phyloP scores from a whole-genome alignment of 2,797 vertebrate species.

The Cyprinella venusta region DNA sequence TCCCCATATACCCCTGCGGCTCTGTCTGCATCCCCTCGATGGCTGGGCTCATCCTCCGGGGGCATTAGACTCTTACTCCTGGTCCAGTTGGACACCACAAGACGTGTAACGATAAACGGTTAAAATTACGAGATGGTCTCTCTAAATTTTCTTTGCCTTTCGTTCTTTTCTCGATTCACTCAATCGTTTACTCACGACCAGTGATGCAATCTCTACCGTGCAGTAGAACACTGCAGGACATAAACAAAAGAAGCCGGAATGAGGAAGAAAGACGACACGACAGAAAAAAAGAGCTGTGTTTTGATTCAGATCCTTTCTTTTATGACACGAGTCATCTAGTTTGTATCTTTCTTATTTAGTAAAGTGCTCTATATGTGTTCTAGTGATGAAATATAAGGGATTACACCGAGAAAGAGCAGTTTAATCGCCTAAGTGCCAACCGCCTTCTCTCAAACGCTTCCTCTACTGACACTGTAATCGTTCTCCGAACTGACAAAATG shows the following conservation, averaged over 20 bases:
- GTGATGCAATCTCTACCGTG: constrained; percentile 31
- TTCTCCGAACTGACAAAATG: constrained; percentile 65
- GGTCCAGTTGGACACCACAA: constrained; percentile 35
- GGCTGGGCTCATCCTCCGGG: constrained; percentile 98
- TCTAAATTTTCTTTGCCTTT: constrained; percentile 56
- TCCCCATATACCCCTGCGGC: constrained; percentile 79
- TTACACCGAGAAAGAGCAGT: not conserved
- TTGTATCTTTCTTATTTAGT: not conserved
- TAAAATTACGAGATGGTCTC: constrained; percentile 48
- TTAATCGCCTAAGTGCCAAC: accelerated
- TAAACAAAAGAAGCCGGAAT: constrained; percentile 76
- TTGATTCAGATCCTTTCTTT: constrained; percentile 57
- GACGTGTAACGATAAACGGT: constrained; percentile 6
- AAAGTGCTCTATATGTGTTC: not conserved
- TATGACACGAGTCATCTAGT: constrained; percentile 2
- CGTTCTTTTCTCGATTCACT: not conserved
- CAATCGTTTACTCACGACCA: constrained; percentile 10
- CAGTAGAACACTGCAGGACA: constrained; percentile 57
- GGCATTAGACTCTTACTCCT: constrained; percentile 84
- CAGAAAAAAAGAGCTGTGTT: constrained; percentile 43
- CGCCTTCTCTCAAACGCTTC: constrained; percentile 54
- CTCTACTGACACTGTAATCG: constrained; percentile 66
- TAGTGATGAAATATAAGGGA: not conserved
- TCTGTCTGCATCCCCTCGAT: constrained; percentile 98
- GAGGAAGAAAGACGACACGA: constrained; percentile 53